phyloP scores from a whole-genome alignment of 1,140 invertebrate species.

The Eumaeus atala region DNA sequence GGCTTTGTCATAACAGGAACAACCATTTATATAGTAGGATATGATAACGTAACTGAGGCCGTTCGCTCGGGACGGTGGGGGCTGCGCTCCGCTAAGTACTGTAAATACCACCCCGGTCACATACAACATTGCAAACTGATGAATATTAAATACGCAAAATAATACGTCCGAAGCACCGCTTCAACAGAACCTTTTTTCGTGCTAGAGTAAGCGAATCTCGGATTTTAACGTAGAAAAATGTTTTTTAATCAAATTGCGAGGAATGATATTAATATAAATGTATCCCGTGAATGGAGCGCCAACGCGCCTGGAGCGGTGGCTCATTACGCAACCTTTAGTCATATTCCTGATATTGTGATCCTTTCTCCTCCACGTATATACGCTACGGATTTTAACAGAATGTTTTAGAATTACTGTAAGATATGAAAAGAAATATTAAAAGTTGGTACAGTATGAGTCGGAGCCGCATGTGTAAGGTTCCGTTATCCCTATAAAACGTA shows the following conservation, averaged over 20 bases:
- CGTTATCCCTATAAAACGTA: too few species aligned
- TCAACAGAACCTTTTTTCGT: constrained; percentile 29
- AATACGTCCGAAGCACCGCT: constrained; percentile 43
- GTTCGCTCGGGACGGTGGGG: constrained; percentile 14
- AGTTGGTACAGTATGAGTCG: too few species aligned
- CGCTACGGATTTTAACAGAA: too few species aligned
- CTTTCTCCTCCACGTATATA: neutral
- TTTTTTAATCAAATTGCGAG: constrained; percentile 21
- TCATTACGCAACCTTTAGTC: constrained; percentile 16
- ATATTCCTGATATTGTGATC: constrained; percentile 6
- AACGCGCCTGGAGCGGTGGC: constrained; percentile 11
- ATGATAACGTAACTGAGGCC: neutral
- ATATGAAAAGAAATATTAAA: too few species aligned
- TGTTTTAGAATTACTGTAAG: too few species aligned
- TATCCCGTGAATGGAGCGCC: constrained; percentile 11
- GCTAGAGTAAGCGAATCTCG: constrained; percentile 27
- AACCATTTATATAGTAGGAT: neutral
- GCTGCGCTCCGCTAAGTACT: constrained; percentile 49
- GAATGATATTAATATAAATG: constrained; percentile 11
- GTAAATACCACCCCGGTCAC: constrained; percentile 63
- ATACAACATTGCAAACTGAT: constrained; percentile 55
- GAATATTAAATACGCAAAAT: constrained; percentile 62
- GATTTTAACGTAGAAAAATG: constrained; percentile 18
- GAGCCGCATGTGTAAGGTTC: too few species aligned
- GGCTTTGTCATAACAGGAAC: too few species aligned